Conservation (phyloP, 2,888 invertebrate genomes). For the Anarsia innoxiella region DNA sequence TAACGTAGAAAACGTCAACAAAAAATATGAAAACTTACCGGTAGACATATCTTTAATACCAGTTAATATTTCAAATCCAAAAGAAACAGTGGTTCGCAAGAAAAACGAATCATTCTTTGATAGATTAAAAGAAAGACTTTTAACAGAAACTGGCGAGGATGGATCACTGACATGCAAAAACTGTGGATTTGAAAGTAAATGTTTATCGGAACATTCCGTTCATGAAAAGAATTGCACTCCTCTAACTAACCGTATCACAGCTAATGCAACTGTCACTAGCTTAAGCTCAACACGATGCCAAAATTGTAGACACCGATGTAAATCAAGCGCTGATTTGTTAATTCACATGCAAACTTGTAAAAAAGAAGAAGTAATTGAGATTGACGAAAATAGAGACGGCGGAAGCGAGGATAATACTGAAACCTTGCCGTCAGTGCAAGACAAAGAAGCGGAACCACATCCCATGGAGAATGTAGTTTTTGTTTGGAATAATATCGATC, state of each 20-base stretch:
- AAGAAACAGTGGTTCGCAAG: constrained; percentile 58
- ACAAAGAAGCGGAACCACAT: constrained; percentile 73
- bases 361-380: constrained; percentile 54
- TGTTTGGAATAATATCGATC: constrained; percentile 84
- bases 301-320: constrained; percentile 89
- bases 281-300: constrained; percentile 87
- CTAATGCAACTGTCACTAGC: constrained; percentile 59
- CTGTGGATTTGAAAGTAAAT: constrained; percentile 86
- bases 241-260: constrained; percentile 50
- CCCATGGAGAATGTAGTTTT: constrained; percentile 89
- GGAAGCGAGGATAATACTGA: too few species aligned
- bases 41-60: constrained; percentile 47
- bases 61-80: constrained; percentile 30
- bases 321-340: constrained; percentile 86
- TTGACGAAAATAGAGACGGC: constrained; percentile 40
- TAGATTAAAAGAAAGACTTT: constrained; percentile 83
- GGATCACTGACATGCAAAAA: constrained; percentile 80
- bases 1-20: constrained; percentile 21
- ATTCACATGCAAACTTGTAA: constrained; percentile 84
- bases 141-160: constrained; percentile 78
- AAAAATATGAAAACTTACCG: constrained; percentile 35
- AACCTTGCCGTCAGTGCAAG: constrained; percentile 36
- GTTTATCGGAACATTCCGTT: constrained; percentile 85
- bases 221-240: constrained; percentile 82
- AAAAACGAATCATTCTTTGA: constrained; percentile 89